A percentile compares a stretch with the other conserved stretches of the same genome.
Evolutionary conservation across 1,140 invertebrate genomes (phyloP).

Genomic region (Ceratosolen solmsi): DNA sequence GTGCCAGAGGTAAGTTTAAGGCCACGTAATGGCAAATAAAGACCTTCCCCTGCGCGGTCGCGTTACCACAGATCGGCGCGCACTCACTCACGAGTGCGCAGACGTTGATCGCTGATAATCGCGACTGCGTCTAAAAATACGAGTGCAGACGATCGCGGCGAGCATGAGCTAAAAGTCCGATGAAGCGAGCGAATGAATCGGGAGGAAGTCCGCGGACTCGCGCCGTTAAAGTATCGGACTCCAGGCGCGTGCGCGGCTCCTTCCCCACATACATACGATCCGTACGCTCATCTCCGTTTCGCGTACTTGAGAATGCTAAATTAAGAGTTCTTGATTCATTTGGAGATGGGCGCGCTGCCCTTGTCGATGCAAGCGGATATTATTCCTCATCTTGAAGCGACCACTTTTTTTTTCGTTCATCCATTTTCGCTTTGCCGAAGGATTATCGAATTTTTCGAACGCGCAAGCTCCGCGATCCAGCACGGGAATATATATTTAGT

Average conservation of each 20-base stretch:
- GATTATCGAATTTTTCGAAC: not conserved
- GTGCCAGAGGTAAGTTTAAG: no score
- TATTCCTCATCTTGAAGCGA: not conserved
- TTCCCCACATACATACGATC: no score
- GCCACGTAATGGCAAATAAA: no score
- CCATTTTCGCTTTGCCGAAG: not conserved
- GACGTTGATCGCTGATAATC: not conserved
- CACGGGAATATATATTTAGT: no score
- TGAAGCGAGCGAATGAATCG: conserved; percentile 17
- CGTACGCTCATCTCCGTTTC: not conserved
- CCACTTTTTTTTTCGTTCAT: not conserved
- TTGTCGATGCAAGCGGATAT: not conserved
- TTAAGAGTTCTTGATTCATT: conserved; percentile 33
- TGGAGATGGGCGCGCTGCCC: not conserved
- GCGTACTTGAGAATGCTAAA: conserved; percentile 43
- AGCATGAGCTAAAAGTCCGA: not conserved
- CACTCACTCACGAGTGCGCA: no score
- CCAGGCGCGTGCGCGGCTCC: not conserved
- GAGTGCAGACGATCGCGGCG: conserved; percentile 8
- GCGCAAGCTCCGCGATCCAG: no score
- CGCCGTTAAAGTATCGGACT: not conserved
- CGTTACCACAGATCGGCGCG: no score
- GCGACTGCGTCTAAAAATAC: conserved; percentile 36
- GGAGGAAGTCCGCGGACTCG: conserved; percentile 20
- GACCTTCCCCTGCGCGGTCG: no score